Conservation (phyloP, 2,797 vertebrate species). For the Lepidocolaptes lacrymiger region DNA sequence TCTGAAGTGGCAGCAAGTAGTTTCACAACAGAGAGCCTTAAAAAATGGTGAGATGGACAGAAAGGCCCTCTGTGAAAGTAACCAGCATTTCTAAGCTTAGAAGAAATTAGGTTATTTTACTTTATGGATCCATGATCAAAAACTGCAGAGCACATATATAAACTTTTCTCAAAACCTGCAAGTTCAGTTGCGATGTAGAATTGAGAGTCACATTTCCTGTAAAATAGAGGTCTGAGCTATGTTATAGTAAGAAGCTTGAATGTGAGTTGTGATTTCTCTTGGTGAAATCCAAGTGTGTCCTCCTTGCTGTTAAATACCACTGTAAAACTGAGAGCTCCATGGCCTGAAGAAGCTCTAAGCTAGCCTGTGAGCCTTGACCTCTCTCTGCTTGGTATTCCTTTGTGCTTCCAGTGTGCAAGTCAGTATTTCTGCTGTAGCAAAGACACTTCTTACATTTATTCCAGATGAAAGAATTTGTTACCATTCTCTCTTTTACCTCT, state of each 20-base stretch:
- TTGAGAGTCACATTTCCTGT: not conserved
- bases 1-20: not conserved
- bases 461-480: not conserved
- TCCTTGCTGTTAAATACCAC: not conserved
- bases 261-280: not conserved
- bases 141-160: not conserved
- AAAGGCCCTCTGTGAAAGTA: not conserved
- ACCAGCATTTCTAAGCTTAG: not conserved
- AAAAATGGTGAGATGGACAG: not conserved
- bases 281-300: not conserved
- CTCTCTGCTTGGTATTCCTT: not conserved
- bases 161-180: not conserved
- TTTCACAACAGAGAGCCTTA: not conserved
- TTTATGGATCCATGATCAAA: not conserved
- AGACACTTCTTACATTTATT: not conserved
- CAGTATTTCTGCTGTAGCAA: not conserved
- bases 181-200: not conserved
- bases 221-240: not conserved
- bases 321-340: not conserved
- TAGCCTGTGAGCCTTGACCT: accelerated
- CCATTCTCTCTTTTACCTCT: not conserved
- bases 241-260: not conserved
- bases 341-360: not conserved
- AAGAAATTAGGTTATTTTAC: not conserved
- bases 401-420: not conserved